A percentile compares a stretch with the other conserved stretches of the same genome.
These are phyloP conservation scores for Chironomus tentans DNA, from an alignment of 2,888 invertebrate species.

Conservation along the genomic window DNA sequence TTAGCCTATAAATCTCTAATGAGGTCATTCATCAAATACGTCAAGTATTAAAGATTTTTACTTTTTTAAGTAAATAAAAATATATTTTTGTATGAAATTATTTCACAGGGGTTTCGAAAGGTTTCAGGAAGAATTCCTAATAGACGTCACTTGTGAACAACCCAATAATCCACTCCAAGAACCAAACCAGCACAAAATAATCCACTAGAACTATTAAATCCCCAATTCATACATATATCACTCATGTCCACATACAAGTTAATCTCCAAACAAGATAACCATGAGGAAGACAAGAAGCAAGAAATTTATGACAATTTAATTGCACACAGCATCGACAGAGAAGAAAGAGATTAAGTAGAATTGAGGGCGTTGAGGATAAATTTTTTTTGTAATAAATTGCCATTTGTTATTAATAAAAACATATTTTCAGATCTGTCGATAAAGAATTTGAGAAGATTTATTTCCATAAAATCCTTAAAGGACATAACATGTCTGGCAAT, in stretches of 20 bases:
- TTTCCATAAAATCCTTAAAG: background rate
- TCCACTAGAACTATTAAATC: background rate
- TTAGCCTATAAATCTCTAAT: no score
- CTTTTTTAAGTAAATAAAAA: no score
- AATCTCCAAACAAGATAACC: no score
- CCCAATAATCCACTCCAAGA: no score
- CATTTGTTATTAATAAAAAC: background rate
- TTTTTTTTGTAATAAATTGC: conserved; percentile 2
- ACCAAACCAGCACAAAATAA: background rate
- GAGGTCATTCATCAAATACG: no score
- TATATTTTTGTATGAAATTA: no score
- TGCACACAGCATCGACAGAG: background rate
- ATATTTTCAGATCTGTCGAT: no score
- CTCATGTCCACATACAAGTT: background rate
- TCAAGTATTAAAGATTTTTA: no score
- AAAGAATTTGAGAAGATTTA: background rate
- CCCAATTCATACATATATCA: background rate
- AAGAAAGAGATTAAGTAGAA: background rate
- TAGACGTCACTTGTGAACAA: no score
- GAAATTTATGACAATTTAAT: conserved; percentile 25
- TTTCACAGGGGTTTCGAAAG: no score
- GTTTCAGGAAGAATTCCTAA: no score
- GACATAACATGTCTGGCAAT: background rate
- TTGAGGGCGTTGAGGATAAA: background rate
- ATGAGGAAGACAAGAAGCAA: background rate